Evolutionary conservation across 2,888 invertebrate species (phyloP).

Genomic region (Ceratothoa steindachneri): DNA sequence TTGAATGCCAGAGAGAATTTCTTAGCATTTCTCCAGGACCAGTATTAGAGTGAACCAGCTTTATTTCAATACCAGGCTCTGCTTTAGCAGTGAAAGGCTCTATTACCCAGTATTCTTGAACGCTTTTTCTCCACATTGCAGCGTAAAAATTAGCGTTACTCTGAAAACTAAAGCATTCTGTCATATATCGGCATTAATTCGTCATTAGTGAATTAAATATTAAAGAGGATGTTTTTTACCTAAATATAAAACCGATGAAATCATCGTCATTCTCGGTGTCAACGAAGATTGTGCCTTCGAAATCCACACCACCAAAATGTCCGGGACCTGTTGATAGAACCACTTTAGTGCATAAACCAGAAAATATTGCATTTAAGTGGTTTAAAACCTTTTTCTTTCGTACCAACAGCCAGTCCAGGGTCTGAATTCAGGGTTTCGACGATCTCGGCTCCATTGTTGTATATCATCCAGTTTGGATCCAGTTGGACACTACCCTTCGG

Average conservation of each 20-base stretch:
- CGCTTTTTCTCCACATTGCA: constrained; percentile 93
- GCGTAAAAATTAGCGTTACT: constrained; percentile 86
- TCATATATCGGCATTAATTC: no score
- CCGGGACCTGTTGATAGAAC: no score
- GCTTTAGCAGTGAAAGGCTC: constrained; percentile 85
- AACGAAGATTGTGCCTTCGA: constrained; percentile 89
- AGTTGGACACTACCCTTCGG: constrained; percentile 87
- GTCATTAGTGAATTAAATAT: no score
- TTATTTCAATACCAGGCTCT: constrained; percentile 88
- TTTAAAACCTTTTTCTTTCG: constrained; percentile 41
- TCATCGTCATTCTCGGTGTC: constrained; percentile 89
- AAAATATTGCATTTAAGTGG: no score
- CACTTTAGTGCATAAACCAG: no score
- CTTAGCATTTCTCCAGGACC: constrained; percentile 85
- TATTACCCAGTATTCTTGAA: constrained; percentile 89
- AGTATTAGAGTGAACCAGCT: constrained; percentile 80
- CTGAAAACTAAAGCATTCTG: constrained; percentile 81
- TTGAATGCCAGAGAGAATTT: constrained; percentile 91
- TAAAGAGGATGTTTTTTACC: no score
- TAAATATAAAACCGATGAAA: constrained; percentile 90
- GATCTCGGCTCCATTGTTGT: constrained; percentile 83
- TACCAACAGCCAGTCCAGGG: constrained; percentile 87
- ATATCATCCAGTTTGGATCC: constrained; percentile 90
- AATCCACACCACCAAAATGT: constrained; percentile 91
- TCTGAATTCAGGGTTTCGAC: constrained; percentile 89